A percentile compares a stretch with the other conserved stretches of the same genome.
Evolutionary conservation across 2,888 invertebrate genomes (phyloP).

Genomic region (Machimus rusticus): DNA sequence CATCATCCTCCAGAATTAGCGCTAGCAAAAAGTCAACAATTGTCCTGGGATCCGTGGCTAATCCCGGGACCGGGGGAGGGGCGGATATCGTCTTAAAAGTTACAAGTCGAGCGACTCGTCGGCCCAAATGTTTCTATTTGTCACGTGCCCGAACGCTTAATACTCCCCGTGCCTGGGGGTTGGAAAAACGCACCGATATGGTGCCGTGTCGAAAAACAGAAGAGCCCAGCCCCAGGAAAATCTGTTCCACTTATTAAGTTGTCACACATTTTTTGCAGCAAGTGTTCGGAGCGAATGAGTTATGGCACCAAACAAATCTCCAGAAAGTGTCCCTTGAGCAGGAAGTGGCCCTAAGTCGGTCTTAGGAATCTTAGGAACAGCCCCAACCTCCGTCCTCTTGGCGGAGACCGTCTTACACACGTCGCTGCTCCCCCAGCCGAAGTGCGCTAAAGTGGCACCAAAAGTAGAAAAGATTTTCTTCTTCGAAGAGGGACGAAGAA

Average conservation of each 20-base stretch:
- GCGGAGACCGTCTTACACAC: background rate
- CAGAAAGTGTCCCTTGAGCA: constrained; percentile 29
- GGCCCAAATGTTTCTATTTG: constrained; percentile 47
- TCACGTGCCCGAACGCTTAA: constrained; percentile 44
- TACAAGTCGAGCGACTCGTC: constrained; percentile 16
- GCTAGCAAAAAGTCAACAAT: constrained; percentile 23
- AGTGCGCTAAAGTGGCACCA: background rate
- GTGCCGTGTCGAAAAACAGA: constrained; percentile 1
- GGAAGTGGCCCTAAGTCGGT: constrained; percentile 12
- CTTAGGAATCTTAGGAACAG: too few relatives aligned
- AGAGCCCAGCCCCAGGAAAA: constrained; percentile 42
- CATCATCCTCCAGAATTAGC: background rate
- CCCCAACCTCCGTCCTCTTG: background rate
- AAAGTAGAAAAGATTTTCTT: constrained; percentile 33
- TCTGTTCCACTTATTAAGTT: constrained; percentile 54
- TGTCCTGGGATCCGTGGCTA: background rate
- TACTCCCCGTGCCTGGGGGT: background rate
- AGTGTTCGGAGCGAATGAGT: constrained; percentile 52
- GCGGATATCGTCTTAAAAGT: background rate
- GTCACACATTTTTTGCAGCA: constrained; percentile 53
- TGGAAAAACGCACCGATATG: background rate
- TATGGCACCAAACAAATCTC: constrained; percentile 48
- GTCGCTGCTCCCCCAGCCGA: background rate
- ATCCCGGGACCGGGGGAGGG: background rate
- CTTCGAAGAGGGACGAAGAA: constrained; percentile 1